Evolutionary conservation across 1,140 invertebrate genomes (phyloP).

Genomic region (Bombus huntii): DNA sequence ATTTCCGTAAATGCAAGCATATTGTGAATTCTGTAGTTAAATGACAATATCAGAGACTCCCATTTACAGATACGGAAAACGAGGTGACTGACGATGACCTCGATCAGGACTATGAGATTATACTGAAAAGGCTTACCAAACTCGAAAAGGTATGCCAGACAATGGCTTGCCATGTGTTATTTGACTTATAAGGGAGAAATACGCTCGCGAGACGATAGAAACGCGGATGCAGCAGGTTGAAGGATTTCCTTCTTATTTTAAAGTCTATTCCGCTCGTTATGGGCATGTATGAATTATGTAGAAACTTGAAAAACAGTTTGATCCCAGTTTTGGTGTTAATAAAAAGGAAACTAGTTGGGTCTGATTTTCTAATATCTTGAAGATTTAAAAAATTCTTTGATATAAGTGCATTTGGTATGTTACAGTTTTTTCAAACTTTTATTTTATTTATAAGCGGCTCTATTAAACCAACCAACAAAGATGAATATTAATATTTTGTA

Average conservation of each 20-base stretch:
- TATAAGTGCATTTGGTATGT: not conserved
- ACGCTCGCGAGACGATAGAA: not conserved
- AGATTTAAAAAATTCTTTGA: not conserved
- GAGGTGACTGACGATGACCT: conserved; percentile 74
- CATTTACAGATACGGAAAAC: conserved; percentile 77
- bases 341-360: not conserved
- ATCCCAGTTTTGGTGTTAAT: not conserved
- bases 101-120: conserved; percentile 75
- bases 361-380: not conserved
- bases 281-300: not conserved
- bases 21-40: not conserved
- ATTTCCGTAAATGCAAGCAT: not conserved
- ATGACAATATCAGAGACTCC: not conserved
- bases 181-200: conserved; percentile 25
- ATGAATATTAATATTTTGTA: too few relatives aligned
- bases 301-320: not conserved
- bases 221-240: not conserved
- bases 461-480: not conserved
- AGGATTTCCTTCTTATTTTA: not conserved
- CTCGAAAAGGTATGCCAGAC: conserved; percentile 76
- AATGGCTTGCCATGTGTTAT: conserved; percentile 13
- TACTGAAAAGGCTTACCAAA: conserved; percentile 78
- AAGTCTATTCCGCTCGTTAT: not conserved
- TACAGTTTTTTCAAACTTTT: not conserved
- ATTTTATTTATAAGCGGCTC: not conserved